Percentiles rank a stretch among this genome's conserved stretches.
These are phyloP conservation scores for Daphoenositta chrysoptera DNA, from an alignment of 2,113 vertebrate species.

Conservation along the genomic window DNA sequence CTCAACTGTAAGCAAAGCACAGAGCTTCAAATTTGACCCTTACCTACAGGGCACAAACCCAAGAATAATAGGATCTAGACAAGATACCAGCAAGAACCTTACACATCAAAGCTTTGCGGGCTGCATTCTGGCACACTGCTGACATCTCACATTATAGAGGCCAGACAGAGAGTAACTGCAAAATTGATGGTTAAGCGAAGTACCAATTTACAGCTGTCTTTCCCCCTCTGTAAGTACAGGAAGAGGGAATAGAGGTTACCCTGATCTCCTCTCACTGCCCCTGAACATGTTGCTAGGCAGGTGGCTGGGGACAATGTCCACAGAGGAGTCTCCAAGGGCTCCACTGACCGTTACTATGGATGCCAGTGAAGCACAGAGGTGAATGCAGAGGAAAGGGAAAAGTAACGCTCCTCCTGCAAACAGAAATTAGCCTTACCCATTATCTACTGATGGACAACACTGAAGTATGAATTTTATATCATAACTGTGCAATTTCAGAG, in stretches of 20 bases:
- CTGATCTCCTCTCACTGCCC: conserved; percentile 29
- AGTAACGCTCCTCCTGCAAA: background rate
- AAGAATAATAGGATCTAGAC: background rate
- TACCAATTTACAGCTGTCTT: conserved; percentile 1
- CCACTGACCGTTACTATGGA: conserved; percentile 35
- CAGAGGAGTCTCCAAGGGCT: conserved; percentile 29
- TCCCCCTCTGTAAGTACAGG: background rate
- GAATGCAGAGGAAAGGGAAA: background rate
- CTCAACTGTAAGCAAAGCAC: background rate
- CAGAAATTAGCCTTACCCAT: background rate
- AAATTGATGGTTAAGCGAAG: conserved; percentile 32
- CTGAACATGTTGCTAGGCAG: conserved; percentile 66
- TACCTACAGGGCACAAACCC: background rate
- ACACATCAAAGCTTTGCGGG: background rate
- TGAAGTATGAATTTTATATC: background rate
- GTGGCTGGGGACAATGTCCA: conserved; percentile 14
- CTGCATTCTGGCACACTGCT: background rate
- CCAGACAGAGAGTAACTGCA: background rate
- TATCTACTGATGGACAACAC: background rate
- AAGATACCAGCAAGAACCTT: background rate
- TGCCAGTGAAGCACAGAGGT: conserved; percentile 31
- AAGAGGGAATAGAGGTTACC: background rate
- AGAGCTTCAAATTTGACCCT: background rate
- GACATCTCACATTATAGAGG: background rate
- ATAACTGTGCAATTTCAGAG: background rate